Conservation (phyloP, 2,113 vertebrate species). For the Mus spicilegus region DNA sequence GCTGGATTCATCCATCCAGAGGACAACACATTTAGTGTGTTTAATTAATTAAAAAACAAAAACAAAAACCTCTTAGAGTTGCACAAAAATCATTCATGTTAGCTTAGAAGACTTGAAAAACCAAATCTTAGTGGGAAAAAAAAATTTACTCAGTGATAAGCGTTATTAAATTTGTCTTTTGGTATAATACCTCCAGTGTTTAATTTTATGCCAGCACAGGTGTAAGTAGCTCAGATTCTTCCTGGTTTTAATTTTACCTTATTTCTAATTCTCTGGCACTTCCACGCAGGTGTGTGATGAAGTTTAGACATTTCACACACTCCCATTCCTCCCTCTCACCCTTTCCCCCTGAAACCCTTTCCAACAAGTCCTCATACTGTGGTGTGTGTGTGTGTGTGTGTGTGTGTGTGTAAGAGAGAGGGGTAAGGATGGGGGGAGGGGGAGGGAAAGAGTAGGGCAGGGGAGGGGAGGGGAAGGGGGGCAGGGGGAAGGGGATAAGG, state of each 20-base stretch:
- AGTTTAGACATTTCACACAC: neutral
- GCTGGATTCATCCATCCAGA: neutral
- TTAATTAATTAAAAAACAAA: neutral
- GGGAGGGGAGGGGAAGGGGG: no score
- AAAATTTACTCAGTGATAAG: neutral
- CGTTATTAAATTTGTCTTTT: neutral
- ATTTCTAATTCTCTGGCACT: neutral
- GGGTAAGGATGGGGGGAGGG: no score
- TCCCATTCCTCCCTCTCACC: neutral
- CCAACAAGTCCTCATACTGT: neutral
- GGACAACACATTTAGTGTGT: neutral
- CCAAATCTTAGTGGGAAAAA: neutral
- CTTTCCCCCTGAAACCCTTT: neutral
- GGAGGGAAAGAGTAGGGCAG: no score
- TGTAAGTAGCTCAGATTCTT: neutral
- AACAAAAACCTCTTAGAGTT: neutral
- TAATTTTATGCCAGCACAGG: neutral
- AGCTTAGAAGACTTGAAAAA: constrained; percentile 5
- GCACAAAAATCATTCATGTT: neutral
- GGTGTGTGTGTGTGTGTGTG: neutral
- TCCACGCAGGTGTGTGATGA: neutral
- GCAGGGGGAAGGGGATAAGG: neutral
- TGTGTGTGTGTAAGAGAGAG: neutral
- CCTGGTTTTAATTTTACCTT: neutral
- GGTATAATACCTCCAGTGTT: neutral